These are phyloP conservation scores for Antheraea yamamai DNA, from an alignment of 2,888 invertebrate species.

Conservation along the genomic window DNA sequence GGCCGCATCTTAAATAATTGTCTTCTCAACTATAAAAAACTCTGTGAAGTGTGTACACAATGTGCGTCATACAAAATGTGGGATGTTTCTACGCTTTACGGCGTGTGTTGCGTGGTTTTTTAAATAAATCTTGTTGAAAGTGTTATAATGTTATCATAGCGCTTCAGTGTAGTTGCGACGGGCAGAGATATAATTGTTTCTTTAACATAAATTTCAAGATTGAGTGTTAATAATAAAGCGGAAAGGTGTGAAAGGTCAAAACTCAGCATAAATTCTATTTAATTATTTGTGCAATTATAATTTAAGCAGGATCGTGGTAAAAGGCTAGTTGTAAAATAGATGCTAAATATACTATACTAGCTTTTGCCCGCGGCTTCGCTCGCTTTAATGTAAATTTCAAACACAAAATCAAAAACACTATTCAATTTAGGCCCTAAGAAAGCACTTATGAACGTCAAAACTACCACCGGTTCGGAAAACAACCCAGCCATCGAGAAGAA, in stretches of 20 bases:
- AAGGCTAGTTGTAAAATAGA: background rate
- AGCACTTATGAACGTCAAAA: too few species aligned
- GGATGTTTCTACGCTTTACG: conserved; percentile 14
- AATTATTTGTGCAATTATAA: background rate
- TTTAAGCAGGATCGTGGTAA: background rate
- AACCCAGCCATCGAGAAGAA: too few species aligned
- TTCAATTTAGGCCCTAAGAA: too few species aligned
- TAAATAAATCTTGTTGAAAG: conserved; percentile 18
- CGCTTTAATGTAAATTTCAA: too few species aligned
- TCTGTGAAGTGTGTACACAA: conserved; percentile 1
- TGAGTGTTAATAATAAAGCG: background rate
- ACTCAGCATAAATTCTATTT: background rate
- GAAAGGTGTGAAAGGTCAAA: background rate
- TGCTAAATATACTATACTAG: too few species aligned
- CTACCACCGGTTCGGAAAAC: too few species aligned
- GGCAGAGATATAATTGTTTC: background rate
- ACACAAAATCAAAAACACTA: too few species aligned
- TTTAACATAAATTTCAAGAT: background rate
- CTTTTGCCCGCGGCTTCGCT: too few species aligned
- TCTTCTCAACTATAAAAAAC: conserved; percentile 13
- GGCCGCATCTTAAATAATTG: conserved; percentile 22
- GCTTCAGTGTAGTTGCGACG: conserved; percentile 1
- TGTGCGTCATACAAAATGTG: conserved; percentile 17
- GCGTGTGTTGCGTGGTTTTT: conserved; percentile 11
- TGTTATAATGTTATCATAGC: background rate